Percentiles rank a stretch among this genome's conserved stretches.
phyloP scores from a whole-genome alignment of 1,140 invertebrate genomes.

The Sweltsa coloradensis region DNA sequence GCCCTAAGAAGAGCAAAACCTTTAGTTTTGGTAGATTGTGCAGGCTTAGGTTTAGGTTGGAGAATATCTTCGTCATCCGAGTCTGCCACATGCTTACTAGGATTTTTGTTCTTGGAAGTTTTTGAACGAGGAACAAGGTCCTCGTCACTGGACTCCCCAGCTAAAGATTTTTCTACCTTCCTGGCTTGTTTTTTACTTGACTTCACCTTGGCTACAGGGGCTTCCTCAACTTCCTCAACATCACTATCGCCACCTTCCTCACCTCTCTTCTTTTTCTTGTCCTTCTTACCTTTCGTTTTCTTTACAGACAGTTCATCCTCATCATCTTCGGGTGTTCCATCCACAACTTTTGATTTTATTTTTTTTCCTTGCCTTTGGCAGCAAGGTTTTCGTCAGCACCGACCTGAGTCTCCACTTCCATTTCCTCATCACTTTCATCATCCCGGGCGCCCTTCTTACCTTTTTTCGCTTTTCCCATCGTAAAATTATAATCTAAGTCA shows the following conservation, averaged over 20 bases:
- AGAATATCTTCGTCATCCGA: slow-evolving; percentile 18
- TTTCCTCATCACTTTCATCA: slow-evolving; percentile 38
- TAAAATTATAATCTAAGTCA: too few relatives aligned
- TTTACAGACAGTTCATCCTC: slow-evolving; percentile 32
- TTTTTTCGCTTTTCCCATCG: slow-evolving; percentile 58
- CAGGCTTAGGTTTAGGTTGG: too few relatives aligned
- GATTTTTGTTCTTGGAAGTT: slow-evolving; percentile 25
- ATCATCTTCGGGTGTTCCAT: slow-evolving; percentile 37
- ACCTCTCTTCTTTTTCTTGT: slow-evolving; percentile 21
- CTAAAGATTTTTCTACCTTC: slow-evolving; percentile 20
- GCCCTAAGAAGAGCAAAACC: too few relatives aligned
- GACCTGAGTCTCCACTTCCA: slow-evolving; percentile 9
- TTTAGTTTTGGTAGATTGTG: too few relatives aligned
- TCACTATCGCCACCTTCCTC: slow-evolving; percentile 22
- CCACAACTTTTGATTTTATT: slow-evolving; percentile 11
- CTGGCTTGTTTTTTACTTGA: slow-evolving; percentile 22
- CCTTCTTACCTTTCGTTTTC: slow-evolving; percentile 26
- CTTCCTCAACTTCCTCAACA: slow-evolving; percentile 24
- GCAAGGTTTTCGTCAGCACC: slow-evolving; percentile 3
- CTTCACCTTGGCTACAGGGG: slow-evolving; percentile 17
- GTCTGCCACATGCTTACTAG: slow-evolving; percentile 26
- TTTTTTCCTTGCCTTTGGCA: slow-evolving; percentile 12
- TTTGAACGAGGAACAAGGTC: slow-evolving; percentile 23
- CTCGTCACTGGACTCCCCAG: slow-evolving; percentile 10
- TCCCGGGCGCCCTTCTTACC: slow-evolving; percentile 47